Base-by-base conservation (phyloP, 1,140 invertebrate species). In the Diuraphis noxia region DNA sequence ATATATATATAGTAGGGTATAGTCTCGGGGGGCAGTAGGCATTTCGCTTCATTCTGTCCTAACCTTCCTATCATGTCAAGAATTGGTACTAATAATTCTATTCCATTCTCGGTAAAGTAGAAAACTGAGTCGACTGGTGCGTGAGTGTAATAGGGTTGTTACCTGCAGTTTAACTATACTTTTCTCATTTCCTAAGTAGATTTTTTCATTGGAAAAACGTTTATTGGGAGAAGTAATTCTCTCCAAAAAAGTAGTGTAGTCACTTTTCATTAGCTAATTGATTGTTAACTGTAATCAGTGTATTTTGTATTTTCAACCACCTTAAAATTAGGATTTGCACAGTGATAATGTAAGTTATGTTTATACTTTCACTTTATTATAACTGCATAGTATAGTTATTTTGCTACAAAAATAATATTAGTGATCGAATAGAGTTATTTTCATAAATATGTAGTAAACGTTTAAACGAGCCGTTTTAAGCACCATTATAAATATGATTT, bases 31-130 rank as follows among this genome's bases (percentile, higher is more conserved):
- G 56, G 34, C 56, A 17, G 30, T 72, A 63, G 56, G 30, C 56
- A 72, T 72, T 72, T 72, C 56, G 56, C 17, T 72, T n/a, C 56
- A 34, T 72, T 34, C n/a, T 72, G 13, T n/a, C 30, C 13, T n/a
- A 72, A 72, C 56, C 56, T n/a, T 72, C 56, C 56, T 72, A n/a
- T 72, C 30, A 72, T 72, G 56, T 72, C 56, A 72, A n/a, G 56
- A 72, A 72, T 72, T 72, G n/a, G 13, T 72, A 72, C 56, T 72
- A 72, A 72, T 72, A n/a, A 72, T 72, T 72, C 56, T 72, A n/a
- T 72, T 72, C 56, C n/a, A 72, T 72, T 72, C 56, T 72, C 30
- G 13, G n/a, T 72, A 72, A 72, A n/a, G 56, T 72, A 72, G 56
- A n/a, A 72, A n/a, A 72, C n/a, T 13, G 13, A 72, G 13, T 72